Evolutionary conservation across 2,888 invertebrate species (phyloP), one percentile per base, ranked within the genome.

Genomic region (Eupithecia subfuscata): DNA sequence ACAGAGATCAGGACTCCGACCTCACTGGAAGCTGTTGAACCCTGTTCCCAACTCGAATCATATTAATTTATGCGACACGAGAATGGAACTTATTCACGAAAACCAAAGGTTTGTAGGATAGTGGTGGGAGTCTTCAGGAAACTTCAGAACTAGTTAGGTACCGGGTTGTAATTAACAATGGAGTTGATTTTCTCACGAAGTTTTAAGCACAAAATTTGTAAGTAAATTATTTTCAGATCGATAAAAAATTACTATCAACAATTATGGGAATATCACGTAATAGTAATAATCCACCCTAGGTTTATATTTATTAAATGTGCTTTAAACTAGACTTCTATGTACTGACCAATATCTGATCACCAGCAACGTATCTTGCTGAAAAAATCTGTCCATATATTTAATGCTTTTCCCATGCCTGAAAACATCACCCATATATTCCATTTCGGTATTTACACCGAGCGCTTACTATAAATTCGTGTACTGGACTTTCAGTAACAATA

Each of bases 1-100:
- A 77, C 71, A 75, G 69, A 73, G 75, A 37, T 65, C 48, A 52
- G 65, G 64, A 71, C 60, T 73, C 34, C 70, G 77, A 74, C 63
- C 79, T 77, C 69, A 77, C 79, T 70, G 72, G 74, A 74, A 77
- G 75, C 73, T 74, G 75, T 79, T 79, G 79, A 79, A 77, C 79
- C 48, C 48, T 48, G 45, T 48, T 34, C 64, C 16, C 45, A 64
- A 71, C 64, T 45, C 56, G 45, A 70, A 71, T 71, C 63, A 45
- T 71, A 71, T 45, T 64, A 71, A 56, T 63, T 63, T 25, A 63
- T 30, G 43, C 60, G n/a, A 63, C 25, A 63, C 22, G 48, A 18
- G 63, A 30, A 71, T 65, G 72, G 34, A 72, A 71, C 45, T 63
- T 43, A 25, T 68, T 64, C 40, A 25, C 40, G 43, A 70, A 56